Base-by-base conservation (phyloP, 2,888 invertebrate species). In the Chrysolina haemoptera region DNA sequence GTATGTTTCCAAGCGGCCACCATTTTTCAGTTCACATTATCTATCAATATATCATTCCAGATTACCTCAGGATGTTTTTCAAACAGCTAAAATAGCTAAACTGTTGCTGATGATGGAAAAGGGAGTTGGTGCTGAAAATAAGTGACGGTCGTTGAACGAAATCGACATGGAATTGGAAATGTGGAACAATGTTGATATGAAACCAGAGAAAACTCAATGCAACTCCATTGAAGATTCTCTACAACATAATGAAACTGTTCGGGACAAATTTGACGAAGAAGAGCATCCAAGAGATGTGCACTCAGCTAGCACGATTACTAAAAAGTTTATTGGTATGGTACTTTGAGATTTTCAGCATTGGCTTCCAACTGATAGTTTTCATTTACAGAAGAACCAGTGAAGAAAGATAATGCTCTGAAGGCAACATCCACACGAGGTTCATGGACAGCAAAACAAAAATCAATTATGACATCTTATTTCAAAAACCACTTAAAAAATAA, bases 51-150 rank as follows among this genome's bases (percentile, higher is more conserved):
- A 27, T 22, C 11, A 27, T 64, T 53, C 48, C 62, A 79, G 79
- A 62, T 74, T 78, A 59, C 76, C 78, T 16, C 74, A 78, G 70
- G 76, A 79, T 41, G 67, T 79, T 20, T 80, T 73, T 69, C 79
- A 78, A 75, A 79, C 75, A 16, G 73, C 79, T 14, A 79, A 79
- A 76, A 72, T 79, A 35, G 76, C 79, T 18, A 80, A 80, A 69
- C 62, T 80, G 59, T 69, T 80, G 14, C 55, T 78, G 71, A 72
- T 76, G 43, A 76, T 80, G 68, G 76, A 80, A 72, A 77, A 68
- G 66, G 79, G 79, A 35, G 68, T 74, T 46, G 68, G 69, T 35
- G 69, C 43, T 20, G 74, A 79, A 66, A 70, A 79, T 70, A 65
- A 79, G 70, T 78, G 79, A 64, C 77, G 76, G 72, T 70, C 74